Evolutionary conservation across 2,888 invertebrate genomes (phyloP).

Genomic region (Synergus japonicus): DNA sequence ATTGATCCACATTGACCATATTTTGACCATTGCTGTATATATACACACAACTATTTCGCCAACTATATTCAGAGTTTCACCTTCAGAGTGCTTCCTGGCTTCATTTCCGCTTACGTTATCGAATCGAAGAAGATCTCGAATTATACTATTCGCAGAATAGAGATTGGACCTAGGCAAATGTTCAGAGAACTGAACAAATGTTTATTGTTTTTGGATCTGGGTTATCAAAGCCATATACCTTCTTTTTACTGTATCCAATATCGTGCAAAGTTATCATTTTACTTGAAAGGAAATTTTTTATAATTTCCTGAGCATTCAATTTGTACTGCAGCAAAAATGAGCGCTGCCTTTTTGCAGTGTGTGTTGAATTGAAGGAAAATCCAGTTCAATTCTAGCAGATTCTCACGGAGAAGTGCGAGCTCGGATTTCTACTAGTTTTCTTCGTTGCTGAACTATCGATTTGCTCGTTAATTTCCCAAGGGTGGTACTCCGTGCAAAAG

Average conservation of each 20-base stretch:
- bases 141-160: background rate
- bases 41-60: too few species aligned
- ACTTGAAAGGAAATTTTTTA: too few species aligned
- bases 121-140: background rate
- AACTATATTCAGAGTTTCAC: too few species aligned
- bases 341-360: background rate
- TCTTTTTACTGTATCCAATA: background rate
- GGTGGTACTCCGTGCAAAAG: constrained; percentile 31
- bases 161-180: background rate
- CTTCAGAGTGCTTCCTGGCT: background rate
- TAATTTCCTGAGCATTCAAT: constrained; percentile 1
- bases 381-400: constrained; percentile 20
- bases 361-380: constrained; percentile 1
- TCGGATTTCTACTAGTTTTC: constrained; percentile 30
- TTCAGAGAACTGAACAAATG: background rate
- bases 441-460: constrained; percentile 36
- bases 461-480: constrained; percentile 47
- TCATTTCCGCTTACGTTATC: background rate
- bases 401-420: constrained; percentile 15
- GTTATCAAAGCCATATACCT: background rate
- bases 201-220: background rate
- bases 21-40: too few species aligned
- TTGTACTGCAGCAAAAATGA: background rate
- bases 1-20: too few species aligned
- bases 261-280: too few species aligned